Evolutionary conservation across 23 tunicate species (phyloP), one percentile per base, ranked within the genome.

Genomic region (Botrylloides violaceus): DNA sequence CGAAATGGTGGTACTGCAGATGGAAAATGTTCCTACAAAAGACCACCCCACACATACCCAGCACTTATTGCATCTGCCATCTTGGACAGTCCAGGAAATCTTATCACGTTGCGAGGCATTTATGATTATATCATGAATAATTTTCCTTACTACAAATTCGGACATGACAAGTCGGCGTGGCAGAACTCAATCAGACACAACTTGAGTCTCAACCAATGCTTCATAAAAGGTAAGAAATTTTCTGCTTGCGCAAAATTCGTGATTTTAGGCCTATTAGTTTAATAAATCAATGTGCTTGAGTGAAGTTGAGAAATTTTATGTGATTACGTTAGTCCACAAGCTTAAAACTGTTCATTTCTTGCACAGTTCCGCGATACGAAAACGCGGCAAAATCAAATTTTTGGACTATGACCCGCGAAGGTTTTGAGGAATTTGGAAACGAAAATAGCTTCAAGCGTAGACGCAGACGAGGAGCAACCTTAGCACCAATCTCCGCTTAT

Each of bases 81-180:
- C 32, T 71, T 90, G 85, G 97, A 90, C 75, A 90, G 97, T 48
- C 90, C 97, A 2, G 85, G 86, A 34, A 72, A 90, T 61, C 50
- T 90, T 49, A 83, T 90, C 55, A 90, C 97, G 19, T 76, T 90
- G 12, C 85, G 97, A 30, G 97, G 97, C 61, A 90, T 90, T 57
- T 90, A 90, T 61, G 97, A 90, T 39, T 90, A 90, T 77, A 90
- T 90, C 61, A 90, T 90, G 97, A 90, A 90, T 84, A 65, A 90
- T 58, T 90, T 90, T 73, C 89, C 89, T 7, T 90, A 90, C 75
- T 90, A 90, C 82, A 90, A 90, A 53, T 90, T 75, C 73, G 87
- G 97, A 75, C 97, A 90, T 61, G 97, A 90, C 68, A 90, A 90
- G 36, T 90, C 97, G 74, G 97, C 97, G 3, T 90, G 97, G 97